Percentiles rank a stretch among this genome's conserved stretches.
Conservation (phyloP, 2,797 vertebrate species). For the Rhincodon typus region DNA sequence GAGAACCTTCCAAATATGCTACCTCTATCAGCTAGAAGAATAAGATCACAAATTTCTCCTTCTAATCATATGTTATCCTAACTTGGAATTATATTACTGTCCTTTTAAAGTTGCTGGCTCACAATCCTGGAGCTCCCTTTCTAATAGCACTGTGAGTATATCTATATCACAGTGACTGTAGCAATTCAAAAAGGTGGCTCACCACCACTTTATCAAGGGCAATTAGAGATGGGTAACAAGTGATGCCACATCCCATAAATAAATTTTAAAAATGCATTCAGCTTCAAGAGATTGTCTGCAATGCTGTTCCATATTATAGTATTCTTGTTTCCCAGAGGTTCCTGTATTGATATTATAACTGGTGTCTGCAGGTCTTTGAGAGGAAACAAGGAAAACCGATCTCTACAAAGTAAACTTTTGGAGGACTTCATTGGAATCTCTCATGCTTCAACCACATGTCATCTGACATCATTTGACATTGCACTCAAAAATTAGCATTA, state of each 20-base stretch:
- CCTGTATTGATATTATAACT: too few relatives aligned
- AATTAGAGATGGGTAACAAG: not conserved
- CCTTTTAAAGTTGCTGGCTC: not conserved
- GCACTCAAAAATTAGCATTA: too few relatives aligned
- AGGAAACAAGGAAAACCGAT: too few relatives aligned
- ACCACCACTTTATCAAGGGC: not conserved
- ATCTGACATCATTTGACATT: too few relatives aligned
- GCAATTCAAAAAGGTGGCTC: not conserved
- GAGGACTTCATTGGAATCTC: too few relatives aligned
- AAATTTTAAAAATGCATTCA: not conserved
- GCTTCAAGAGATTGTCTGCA: not conserved
- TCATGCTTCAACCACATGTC: too few relatives aligned
- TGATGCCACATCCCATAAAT: not conserved
- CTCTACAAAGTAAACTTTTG: too few relatives aligned
- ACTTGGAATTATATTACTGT: not conserved
- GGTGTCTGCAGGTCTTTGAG: too few relatives aligned
- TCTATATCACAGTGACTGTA: not conserved
- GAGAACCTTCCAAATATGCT: not conserved
- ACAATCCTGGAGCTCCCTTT: not conserved
- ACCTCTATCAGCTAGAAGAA: not conserved
- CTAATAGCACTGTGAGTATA: not conserved
- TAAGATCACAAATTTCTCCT: not conserved
- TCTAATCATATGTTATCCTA: not conserved
- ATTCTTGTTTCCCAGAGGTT: too few relatives aligned
- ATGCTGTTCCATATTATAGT: not conserved